Percentiles rank a stretch among this genome's conserved stretches.
phyloP scores from a whole-genome alignment of 1,140 invertebrate species.

The Papilio machaon region DNA sequence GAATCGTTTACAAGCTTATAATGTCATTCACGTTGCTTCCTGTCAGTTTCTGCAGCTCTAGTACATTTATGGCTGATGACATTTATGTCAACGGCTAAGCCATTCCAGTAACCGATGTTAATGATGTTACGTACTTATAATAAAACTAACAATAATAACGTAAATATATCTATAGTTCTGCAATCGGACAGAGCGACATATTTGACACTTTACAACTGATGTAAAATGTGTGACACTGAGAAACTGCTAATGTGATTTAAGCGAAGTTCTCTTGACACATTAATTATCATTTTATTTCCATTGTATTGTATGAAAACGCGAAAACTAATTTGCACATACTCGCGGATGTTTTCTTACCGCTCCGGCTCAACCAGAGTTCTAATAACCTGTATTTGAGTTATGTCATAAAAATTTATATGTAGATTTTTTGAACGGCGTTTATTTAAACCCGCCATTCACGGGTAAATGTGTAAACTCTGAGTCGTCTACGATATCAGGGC shows the following conservation, averaged over 20 bases:
- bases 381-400: constrained; percentile 69
- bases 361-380: constrained; percentile 47
- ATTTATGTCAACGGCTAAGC: not conserved
- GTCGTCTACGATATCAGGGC: constrained; percentile 54
- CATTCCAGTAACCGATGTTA: not conserved
- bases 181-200: not conserved
- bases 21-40: constrained; percentile 38
- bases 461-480: constrained; percentile 40
- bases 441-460: constrained; percentile 47
- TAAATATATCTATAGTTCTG: not conserved
- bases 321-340: constrained; percentile 36
- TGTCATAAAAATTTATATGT: constrained; percentile 63
- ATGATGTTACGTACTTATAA: constrained; percentile 1
- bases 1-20: constrained; percentile 47
- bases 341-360: constrained; percentile 57
- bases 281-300: constrained; percentile 25
- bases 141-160: not conserved
- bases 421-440: constrained; percentile 55
- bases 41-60: constrained; percentile 29
- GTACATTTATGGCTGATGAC: constrained; percentile 27
- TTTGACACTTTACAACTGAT: not conserved
- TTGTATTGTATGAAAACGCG: constrained; percentile 26
- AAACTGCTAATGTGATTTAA: constrained; percentile 12
- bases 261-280: constrained; percentile 15
- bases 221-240: not conserved